Evolutionary conservation across 2,888 invertebrate species (phyloP).

Genomic region (Ypsolopha sequella): DNA sequence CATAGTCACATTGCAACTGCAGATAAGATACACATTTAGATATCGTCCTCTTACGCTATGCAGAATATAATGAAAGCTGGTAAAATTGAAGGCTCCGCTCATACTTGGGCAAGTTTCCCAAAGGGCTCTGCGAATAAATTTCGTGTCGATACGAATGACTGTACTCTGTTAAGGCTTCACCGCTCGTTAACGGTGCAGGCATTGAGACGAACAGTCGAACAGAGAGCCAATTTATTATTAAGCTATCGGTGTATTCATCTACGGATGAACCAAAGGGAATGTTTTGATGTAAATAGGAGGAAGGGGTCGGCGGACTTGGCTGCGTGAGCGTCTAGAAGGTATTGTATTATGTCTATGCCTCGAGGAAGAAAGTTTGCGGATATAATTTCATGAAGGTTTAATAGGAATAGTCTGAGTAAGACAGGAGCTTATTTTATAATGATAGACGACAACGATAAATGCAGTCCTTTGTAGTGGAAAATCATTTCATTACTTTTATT

Average conservation of each 20-base stretch:
- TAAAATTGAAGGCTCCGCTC: conserved; percentile 46
- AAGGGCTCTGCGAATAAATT: conserved; percentile 38
- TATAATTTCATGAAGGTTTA: neutral
- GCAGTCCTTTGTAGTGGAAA: neutral
- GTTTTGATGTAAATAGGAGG: conserved; percentile 32
- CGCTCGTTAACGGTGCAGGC: conserved; percentile 45
- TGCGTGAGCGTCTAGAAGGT: conserved; percentile 12
- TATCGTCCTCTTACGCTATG: conserved; percentile 38
- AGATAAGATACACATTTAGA: conserved; percentile 31
- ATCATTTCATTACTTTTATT: neutral
- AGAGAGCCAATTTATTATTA: conserved; percentile 51
- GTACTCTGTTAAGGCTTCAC: conserved; percentile 4
- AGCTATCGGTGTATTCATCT: conserved; percentile 42
- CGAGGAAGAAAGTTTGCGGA: neutral
- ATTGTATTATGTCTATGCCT: conserved; percentile 3
- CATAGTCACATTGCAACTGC: neutral
- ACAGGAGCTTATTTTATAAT: neutral
- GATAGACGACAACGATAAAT: neutral
- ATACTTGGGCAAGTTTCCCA: conserved; percentile 44
- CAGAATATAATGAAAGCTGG: conserved; percentile 39
- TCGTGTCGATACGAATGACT: conserved; percentile 3
- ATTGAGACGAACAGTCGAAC: conserved; percentile 36
- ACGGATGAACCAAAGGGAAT: conserved; percentile 13
- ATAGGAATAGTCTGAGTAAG: neutral
- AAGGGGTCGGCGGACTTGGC: neutral